Percentiles rank a stretch among this genome's conserved stretches.
Conservation (phyloP, 2,888 invertebrate species). For the Macaria notata region DNA sequence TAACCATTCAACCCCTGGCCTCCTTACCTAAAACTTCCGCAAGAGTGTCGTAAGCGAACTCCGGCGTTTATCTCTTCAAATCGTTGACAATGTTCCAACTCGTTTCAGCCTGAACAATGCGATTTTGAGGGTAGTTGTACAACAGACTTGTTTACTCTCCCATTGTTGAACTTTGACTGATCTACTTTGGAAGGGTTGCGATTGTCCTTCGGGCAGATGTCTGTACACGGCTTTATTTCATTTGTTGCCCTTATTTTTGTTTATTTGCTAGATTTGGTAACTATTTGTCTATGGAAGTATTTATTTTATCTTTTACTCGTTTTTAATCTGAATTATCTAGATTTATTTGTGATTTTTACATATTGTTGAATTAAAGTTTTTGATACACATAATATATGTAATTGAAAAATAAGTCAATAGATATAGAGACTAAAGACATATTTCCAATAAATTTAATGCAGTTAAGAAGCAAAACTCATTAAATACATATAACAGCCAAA, state of each 20-base stretch:
- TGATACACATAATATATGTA: no score
- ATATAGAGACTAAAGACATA: no score
- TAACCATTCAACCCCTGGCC: not conserved
- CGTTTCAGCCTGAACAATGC: slow-evolving; percentile 42
- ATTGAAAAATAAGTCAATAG: no score
- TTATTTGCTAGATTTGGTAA: no score
- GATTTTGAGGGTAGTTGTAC: slow-evolving; percentile 33
- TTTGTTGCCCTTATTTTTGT: slow-evolving; percentile 1
- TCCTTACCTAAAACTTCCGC: slow-evolving; percentile 6
- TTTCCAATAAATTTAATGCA: no score
- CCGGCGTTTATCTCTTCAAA: slow-evolving; percentile 44
- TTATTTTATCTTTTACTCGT: no score
- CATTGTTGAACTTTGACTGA: slow-evolving; percentile 26
- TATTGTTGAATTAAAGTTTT: no score
- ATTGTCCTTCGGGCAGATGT: slow-evolving; percentile 5
- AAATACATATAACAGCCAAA: no score
- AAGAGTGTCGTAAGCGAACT: slow-evolving; percentile 38
- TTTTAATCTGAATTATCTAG: no score
- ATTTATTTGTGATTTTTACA: no score
- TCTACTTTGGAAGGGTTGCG: slow-evolving; percentile 16
- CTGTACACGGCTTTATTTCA: slow-evolving; percentile 3
- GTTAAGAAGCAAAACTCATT: no score
- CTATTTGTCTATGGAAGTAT: no score
- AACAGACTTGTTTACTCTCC: slow-evolving; percentile 28
- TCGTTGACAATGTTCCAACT: slow-evolving; percentile 47